Base-by-base conservation (phyloP, 2,888 invertebrate genomes). In the Chouioia cunea region DNA sequence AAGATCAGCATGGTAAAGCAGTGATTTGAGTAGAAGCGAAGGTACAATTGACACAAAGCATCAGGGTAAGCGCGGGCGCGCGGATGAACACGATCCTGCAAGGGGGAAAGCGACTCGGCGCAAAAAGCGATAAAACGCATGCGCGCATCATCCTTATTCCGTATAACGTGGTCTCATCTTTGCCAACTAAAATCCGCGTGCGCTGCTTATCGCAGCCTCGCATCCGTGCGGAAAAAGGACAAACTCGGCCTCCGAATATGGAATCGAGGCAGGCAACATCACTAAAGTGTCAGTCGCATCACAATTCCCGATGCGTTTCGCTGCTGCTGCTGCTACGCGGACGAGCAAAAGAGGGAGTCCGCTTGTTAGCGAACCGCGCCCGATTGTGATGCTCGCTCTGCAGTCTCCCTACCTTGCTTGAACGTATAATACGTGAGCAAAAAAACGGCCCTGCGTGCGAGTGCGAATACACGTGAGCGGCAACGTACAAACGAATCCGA, bases 251-350 rank as follows among this genome's bases (percentile, higher is more conserved):
- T 54, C 65, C 65, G 64, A 62, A 73, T 72, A 73, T 63, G 69
- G 58, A 43, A 18, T 76, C 76, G 80, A 82, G 78, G 77, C 79
- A 78, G 80, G 78, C 76, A 82, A 84, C 83, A 84, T 85, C 83
- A 81, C 84, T 85, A 85, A 85, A 84, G 85, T 85, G 85, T 85
- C 84, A 84, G 84, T 78, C 80, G 82, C 82, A 85, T 85, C 83
- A 84, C 83, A 85, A 85, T 85, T 84, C 83, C 81, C 78, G 81
- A 80, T 80, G 79, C 77, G 78, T 77, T n/a, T 46, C 44, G 44
- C 54, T 8, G 20, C n/a, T 22, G 27, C 20, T 48, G 18, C 48
- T 36, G 10, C 47, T 50, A 27, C 46, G 15, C n/a, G 22, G 22
- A 54, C 64, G 27, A 66, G 23, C 47, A 48, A 68, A 46, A 50